Conservation (phyloP, 2,797 vertebrate genomes). For the Novumbra hubbsi region DNA sequence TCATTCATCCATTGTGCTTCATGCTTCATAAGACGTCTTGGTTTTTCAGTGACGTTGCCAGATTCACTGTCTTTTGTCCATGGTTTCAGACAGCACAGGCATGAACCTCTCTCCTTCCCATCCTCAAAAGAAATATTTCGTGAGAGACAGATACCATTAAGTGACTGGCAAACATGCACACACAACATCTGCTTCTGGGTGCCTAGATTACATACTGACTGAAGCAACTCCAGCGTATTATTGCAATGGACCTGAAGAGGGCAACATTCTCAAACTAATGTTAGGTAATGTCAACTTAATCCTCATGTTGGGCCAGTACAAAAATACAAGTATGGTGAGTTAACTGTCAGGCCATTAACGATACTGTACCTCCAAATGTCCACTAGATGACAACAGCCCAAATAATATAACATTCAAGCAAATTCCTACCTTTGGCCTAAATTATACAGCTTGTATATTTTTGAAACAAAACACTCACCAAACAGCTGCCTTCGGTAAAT, state of each 20-base stretch:
- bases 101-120: neutral
- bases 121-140: neutral
- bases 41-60: neutral
- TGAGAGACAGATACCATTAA: neutral
- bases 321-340: neutral
- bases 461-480: neutral
- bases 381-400: constrained; percentile 43
- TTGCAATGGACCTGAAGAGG: constrained; percentile 1
- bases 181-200: neutral
- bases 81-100: neutral
- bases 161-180: neutral
- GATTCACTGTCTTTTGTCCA: neutral
- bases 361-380: neutral
- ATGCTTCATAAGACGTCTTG: neutral
- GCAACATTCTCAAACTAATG: constrained; percentile 1
- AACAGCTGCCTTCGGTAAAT: too few species aligned
- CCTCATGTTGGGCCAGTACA: neutral
- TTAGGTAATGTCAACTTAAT: neutral
- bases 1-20: neutral
- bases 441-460: neutral
- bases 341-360: neutral
- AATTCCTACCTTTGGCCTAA: neutral
- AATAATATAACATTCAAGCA: neutral
- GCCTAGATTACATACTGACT: neutral
- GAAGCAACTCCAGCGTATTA: neutral